phyloP scores from a whole-genome alignment of 1,140 invertebrate genomes.

The Lucilia sericata region DNA sequence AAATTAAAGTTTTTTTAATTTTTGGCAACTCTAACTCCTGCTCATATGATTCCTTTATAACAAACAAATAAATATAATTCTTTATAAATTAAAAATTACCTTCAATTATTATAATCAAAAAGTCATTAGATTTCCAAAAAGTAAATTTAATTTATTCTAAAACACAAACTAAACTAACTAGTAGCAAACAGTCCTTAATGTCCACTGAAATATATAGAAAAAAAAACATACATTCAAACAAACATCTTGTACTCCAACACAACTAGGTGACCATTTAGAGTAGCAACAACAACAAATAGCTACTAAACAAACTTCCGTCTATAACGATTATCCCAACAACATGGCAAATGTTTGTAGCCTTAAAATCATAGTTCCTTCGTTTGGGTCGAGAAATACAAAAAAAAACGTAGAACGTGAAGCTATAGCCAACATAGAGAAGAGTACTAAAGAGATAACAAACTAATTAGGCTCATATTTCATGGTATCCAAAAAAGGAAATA shows the following conservation, averaged over 20 bases:
- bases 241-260: background rate
- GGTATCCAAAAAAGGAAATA: slow-evolving; percentile 39
- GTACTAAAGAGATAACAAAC: slow-evolving; percentile 29
- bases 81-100: too few relatives aligned
- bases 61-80: too few relatives aligned
- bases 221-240: too few relatives aligned
- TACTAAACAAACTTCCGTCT: slow-evolving; percentile 14
- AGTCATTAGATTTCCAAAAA: too few relatives aligned
- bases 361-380: background rate
- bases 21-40: too few relatives aligned
- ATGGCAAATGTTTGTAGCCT: background rate
- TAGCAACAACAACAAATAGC: slow-evolving; percentile 30
- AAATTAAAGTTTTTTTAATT: too few relatives aligned
- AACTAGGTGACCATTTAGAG: background rate
- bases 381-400: background rate
- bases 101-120: too few relatives aligned
- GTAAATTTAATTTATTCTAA: too few relatives aligned
- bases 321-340: slow-evolving; percentile 20
- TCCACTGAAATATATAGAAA: too few relatives aligned
- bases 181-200: too few relatives aligned
- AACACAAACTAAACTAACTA: too few relatives aligned
- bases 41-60: too few relatives aligned
- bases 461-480: slow-evolving; percentile 44
- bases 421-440: background rate
- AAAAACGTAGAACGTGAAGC: background rate